phyloP scores from a whole-genome alignment of 2,888 invertebrate genomes.

The Dorcus hopei region DNA sequence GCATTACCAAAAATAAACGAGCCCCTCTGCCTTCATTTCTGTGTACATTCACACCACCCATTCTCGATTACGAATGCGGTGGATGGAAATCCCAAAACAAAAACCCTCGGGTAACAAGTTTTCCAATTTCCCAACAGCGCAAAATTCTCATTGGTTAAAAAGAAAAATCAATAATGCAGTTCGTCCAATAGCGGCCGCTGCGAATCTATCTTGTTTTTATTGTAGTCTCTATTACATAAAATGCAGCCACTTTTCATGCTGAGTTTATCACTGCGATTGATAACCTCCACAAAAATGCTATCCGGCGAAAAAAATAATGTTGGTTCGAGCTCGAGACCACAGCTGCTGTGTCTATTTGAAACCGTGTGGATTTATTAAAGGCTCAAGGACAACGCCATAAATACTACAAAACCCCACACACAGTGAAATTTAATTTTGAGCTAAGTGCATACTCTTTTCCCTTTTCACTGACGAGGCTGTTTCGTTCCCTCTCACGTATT shows the following conservation, averaged over 20 bases:
- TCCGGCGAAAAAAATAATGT: neutral
- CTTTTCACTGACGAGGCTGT: neutral
- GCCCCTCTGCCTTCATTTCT: neutral
- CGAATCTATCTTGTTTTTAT: neutral
- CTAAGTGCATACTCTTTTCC: neutral
- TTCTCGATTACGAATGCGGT: neutral
- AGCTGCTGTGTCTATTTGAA: neutral
- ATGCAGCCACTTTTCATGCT: neutral
- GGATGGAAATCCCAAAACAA: conserved; percentile 1
- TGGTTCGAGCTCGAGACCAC: neutral
- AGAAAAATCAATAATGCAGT: conserved; percentile 15
- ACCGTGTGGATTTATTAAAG: neutral
- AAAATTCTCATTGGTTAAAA: conserved; percentile 14
- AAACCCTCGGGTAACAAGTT: neutral
- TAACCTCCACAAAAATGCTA: neutral
- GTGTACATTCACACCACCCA: neutral
- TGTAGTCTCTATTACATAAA: neutral
- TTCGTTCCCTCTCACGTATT: neutral
- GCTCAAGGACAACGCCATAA: neutral
- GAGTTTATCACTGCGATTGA: neutral
- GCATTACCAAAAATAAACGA: neutral
- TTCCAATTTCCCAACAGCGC: conserved; percentile 2
- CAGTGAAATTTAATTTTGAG: neutral
- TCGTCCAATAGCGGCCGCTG: neutral
- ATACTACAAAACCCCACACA: neutral